These are phyloP conservation scores for Hydrotaea diabolus DNA, from an alignment of 2,888 invertebrate species.

Conservation along the genomic window DNA sequence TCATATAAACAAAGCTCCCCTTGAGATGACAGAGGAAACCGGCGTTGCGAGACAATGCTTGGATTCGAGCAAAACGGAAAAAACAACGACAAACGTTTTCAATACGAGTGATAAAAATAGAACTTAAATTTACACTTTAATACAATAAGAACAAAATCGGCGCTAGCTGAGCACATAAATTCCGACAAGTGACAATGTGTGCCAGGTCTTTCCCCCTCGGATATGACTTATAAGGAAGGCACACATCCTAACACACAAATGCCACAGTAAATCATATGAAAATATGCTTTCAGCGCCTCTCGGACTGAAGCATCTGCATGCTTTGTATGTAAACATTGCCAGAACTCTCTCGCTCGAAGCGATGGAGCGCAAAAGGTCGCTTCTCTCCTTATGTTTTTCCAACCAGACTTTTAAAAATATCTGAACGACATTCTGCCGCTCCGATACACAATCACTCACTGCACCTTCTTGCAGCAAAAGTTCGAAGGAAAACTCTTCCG, in stretches of 20 bases:
- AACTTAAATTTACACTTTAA: constrained; percentile 1
- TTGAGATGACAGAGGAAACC: neutral
- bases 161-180: constrained; percentile 23
- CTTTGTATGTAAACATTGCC: constrained; percentile 14
- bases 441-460: constrained; percentile 5
- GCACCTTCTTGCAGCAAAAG: constrained; percentile 50
- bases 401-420: constrained; percentile 51
- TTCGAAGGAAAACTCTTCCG: constrained; percentile 28
- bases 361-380: neutral
- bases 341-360: neutral
- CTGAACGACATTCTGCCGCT: constrained; percentile 14
- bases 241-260: constrained; percentile 41
- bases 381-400: constrained; percentile 23
- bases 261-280: constrained; percentile 18
- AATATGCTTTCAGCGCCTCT: constrained; percentile 6
- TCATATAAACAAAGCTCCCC: neutral
- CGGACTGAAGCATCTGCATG: neutral
- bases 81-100: neutral
- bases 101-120: neutral
- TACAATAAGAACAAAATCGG: too few species aligned
- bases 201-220: neutral
- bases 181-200: neutral
- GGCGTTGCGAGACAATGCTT: neutral
- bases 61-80: neutral
- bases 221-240: constrained; percentile 57